Evolutionary conservation across 2,113 vertebrate genomes (phyloP).

Genomic region (Microtus montanus): DNA sequence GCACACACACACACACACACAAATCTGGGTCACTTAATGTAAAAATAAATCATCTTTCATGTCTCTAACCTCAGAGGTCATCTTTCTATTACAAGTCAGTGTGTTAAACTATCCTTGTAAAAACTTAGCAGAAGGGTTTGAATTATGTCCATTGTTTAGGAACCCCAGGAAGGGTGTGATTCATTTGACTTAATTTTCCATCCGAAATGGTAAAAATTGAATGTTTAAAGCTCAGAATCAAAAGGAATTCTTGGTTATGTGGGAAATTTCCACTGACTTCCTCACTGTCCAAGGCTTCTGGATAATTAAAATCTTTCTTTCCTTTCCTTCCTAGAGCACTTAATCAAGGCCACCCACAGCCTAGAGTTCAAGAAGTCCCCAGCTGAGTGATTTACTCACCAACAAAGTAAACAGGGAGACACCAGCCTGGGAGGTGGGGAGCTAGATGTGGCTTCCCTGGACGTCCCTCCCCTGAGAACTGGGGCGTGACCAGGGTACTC

Average conservation of each 20-base stretch:
- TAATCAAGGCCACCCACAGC: slow-evolving; percentile 73
- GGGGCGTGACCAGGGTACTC: no score
- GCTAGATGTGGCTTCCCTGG: slow-evolving; percentile 1
- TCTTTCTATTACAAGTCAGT: slow-evolving; percentile 49
- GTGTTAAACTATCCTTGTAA: slow-evolving; percentile 37
- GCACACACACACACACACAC: background rate
- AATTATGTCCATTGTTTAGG: slow-evolving; percentile 56
- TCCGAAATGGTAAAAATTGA: slow-evolving; percentile 63
- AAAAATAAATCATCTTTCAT: slow-evolving; percentile 53
- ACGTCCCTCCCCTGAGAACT: background rate
- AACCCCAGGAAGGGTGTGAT: slow-evolving; percentile 27
- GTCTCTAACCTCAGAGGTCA: slow-evolving; percentile 23
- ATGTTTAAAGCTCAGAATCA: slow-evolving; percentile 8
- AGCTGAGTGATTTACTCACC: slow-evolving; percentile 35
- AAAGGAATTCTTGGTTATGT: slow-evolving; percentile 52
- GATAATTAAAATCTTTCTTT: slow-evolving; percentile 57
- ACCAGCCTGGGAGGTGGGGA: background rate
- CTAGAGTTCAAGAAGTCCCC: slow-evolving; percentile 54
- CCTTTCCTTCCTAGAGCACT: slow-evolving; percentile 60
- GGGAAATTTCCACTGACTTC: slow-evolving; percentile 60
- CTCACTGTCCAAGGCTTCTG: slow-evolving; percentile 34
- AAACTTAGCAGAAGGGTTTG: slow-evolving; percentile 39
- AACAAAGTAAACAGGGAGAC: slow-evolving; percentile 61
- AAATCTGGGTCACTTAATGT: slow-evolving; percentile 45
- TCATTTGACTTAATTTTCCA: slow-evolving; percentile 44